Conservation (phyloP, 2,113 vertebrate species). For the Pleuronectes platessa region DNA sequence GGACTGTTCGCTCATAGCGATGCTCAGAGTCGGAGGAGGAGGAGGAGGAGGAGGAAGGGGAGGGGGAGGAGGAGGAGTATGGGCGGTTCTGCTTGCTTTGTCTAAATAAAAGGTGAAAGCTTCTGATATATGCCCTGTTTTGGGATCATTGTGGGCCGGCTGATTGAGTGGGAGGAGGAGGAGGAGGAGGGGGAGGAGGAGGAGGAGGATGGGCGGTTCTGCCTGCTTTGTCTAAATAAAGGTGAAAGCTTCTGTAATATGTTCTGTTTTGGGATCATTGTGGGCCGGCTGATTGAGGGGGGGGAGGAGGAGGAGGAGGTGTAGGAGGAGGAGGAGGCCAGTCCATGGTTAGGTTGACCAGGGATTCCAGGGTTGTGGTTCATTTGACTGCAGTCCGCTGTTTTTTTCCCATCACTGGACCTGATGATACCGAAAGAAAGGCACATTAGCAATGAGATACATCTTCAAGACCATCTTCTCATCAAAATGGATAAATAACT, state of each 20-base stretch:
- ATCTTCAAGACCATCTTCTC: neutral
- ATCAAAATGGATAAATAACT: no score
- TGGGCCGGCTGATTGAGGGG: no score
- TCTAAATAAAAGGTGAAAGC: constrained; percentile 90
- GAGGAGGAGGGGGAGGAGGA: no score
- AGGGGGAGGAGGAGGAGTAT: constrained; percentile 76
- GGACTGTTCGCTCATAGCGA: constrained; percentile 70
- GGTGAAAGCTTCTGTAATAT: no score
- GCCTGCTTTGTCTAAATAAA: no score
- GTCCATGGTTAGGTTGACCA: constrained; percentile 83
- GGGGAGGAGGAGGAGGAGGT: no score
- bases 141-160: constrained; percentile 82
- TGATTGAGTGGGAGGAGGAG: constrained; percentile 76
- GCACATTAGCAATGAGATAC: neutral
- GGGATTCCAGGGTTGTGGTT: constrained; percentile 83
- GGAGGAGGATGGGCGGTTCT: no score
- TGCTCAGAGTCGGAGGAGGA: constrained; percentile 67
- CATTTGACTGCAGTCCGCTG: constrained; percentile 82
- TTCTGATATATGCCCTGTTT: constrained; percentile 89
- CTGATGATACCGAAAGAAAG: constrained; percentile 48
- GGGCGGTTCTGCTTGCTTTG: constrained; percentile 83
- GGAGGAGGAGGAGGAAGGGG: constrained; percentile 78
- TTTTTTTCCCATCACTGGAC: constrained; percentile 88
- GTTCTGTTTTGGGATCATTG: no score
- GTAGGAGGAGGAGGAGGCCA: constrained; percentile 72